These are phyloP conservation scores for Sitobion miscanthi DNA, from an alignment of 1,140 invertebrate species.

Conservation along the genomic window DNA sequence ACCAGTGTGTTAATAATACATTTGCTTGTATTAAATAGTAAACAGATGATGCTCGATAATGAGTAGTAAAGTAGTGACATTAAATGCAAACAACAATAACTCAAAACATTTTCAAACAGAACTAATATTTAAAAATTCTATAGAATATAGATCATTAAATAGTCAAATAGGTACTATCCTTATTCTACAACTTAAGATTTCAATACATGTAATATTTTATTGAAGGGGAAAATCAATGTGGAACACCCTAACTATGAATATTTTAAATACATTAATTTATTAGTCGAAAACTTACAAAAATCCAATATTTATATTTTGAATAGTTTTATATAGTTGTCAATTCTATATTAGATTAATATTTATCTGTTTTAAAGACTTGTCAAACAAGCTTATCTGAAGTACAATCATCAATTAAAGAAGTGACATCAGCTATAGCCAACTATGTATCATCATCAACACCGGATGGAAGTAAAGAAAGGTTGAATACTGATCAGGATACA, in stretches of 20 bases:
- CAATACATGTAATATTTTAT: not conserved
- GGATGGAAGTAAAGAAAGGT: slow-evolving; percentile 67
- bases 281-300: not conserved
- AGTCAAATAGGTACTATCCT: not conserved
- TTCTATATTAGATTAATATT: not conserved
- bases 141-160: not conserved
- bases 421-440: slow-evolving; percentile 90
- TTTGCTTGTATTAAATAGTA: not conserved
- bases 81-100: not conserved
- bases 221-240: no score
- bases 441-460: slow-evolving; percentile 71
- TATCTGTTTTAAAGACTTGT: slow-evolving; percentile 15
- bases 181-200: not conserved
- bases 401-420: slow-evolving; percentile 87
- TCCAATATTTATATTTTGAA: not conserved
- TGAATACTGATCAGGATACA: slow-evolving; percentile 60
- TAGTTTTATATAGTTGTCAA: not conserved
- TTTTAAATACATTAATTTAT: not conserved
- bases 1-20: not conserved
- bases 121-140: not conserved
- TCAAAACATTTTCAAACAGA: not conserved
- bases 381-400: slow-evolving; percentile 71
- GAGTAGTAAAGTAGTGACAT: not conserved
- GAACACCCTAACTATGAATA: not conserved
- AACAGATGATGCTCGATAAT: not conserved